These are phyloP conservation scores for Centropus bengalensis DNA, from an alignment of 2,113 vertebrate species.

Conservation along the genomic window DNA sequence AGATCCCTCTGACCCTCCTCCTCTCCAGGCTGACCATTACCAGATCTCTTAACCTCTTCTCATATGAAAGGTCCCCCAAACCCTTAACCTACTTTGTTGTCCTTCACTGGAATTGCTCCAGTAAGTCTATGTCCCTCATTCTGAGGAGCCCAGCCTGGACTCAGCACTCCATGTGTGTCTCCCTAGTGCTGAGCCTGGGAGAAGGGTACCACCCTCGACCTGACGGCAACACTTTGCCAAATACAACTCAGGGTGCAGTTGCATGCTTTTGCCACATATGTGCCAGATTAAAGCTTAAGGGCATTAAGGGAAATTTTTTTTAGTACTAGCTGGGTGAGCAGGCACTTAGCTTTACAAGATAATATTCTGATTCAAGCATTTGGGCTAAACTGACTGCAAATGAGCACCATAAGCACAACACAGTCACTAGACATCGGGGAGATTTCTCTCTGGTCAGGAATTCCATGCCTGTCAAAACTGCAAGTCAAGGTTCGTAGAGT, in stretches of 20 bases:
- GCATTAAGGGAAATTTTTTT: not conserved
- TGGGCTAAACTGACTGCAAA: not conserved
- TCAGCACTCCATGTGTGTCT: not conserved
- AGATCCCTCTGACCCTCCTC: not conserved
- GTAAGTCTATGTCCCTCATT: not conserved
- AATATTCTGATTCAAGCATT: not conserved
- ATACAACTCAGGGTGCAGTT: not conserved
- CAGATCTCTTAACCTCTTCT: not conserved
- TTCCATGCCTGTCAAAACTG: not conserved
- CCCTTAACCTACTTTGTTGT: not conserved
- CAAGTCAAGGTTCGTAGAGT: not conserved
- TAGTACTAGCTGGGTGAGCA: not conserved
- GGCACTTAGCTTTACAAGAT: not conserved
- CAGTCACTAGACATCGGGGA: not conserved
- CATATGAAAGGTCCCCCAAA: not conserved
- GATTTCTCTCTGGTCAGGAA: not conserved
- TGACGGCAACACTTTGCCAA: not conserved
- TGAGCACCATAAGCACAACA: accelerated
- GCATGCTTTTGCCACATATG: not conserved
- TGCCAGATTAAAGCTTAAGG: not conserved
- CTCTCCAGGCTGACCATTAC: not conserved
- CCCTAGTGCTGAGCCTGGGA: not conserved
- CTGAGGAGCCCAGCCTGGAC: not conserved
- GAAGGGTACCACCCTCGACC: not conserved
- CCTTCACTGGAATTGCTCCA: accelerated